Base-by-base conservation (phyloP, 53 echinoderm and acorn worm genomes). In the Henricia sp. region DNA sequence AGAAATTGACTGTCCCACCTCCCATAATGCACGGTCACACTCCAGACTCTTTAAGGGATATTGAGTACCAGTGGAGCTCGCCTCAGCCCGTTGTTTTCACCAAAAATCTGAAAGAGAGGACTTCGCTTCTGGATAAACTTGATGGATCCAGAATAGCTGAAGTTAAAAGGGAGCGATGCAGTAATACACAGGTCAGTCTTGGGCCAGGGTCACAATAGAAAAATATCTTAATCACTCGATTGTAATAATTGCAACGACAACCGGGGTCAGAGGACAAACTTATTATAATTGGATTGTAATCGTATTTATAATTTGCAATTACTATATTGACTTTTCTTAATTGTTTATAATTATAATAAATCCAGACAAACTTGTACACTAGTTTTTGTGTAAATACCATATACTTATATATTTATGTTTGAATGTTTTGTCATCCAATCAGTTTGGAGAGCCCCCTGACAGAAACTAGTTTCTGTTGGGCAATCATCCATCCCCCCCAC, bases 11-110 rank as follows among this genome's bases (percentile, higher is more conserved):
- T 32, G 38, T 52, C 41, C 46, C 54, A 17, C 67, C 82, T 23
- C 28, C 50, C 12, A 33, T 82, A 50, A 36, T 0, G 21, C 51
- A 33, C n/a, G 54, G n/a, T n/a, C n/a, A n/a, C n/a, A n/a, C 17
- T 13, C 71, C 70, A 29, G 35, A 29, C 10, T 38, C 72, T 0
- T 56, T 34, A n/a, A 46, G 44, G 60, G n/a, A 70, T 12, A 17
- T 48, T 16, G 25, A 13, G 4, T 85, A 65, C 65, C 42, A 51
- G 51, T 85, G 86, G 86, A 21, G 43, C 10, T 34, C 86, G 35
- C 86, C 86, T 4, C 37, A 74, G 74, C 86, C 86, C 5, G 34
- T 63, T 0, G 50, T 60, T 36, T 48, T n/a, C 43, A 21, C 86
- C 1, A 60, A 50, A 64, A 23, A 63, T 27, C 80, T 64, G 20